Evolutionary conservation across 1,140 invertebrate species (phyloP), one percentile per base, ranked within the genome.

Genomic region (Micrasema longulum): DNA sequence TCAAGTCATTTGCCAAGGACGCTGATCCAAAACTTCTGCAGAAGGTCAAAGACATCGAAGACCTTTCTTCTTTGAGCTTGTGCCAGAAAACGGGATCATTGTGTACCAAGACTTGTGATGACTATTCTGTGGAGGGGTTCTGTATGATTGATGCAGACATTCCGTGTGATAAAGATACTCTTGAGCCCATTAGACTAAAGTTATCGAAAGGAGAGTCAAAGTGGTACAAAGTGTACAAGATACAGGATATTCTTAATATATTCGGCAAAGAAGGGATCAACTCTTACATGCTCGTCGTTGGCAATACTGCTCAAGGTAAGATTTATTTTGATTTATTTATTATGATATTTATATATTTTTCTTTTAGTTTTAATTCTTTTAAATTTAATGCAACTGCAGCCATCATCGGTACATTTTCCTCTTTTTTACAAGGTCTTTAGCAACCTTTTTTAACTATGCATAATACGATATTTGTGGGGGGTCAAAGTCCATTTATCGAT

Each of bases 301-400:
- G 91, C 36, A 91, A 91, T 76, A 92, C 91, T 1, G 89, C 87
- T n/a, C 88, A 88, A 80, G 91, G 91, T 91, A n/a, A n/a, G n/a
- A n/a, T n/a, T n/a, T n/a, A n/a, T n/a, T n/a, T n/a, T n/a, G n/a
- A n/a, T n/a, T n/a, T n/a, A n/a, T n/a, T n/a, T n/a, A n/a, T n/a
- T n/a, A n/a, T n/a, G n/a, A n/a, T n/a, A n/a, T n/a, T n/a, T n/a
- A n/a, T n/a, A n/a, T n/a, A n/a, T n/a, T n/a, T n/a, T n/a, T n/a
- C n/a, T n/a, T n/a, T n/a, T n/a, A n/a, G n/a, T n/a, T n/a, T n/a
- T n/a, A n/a, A n/a, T n/a, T n/a, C n/a, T n/a, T n/a, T n/a, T n/a
- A n/a, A n/a, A n/a, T n/a, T n/a, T n/a, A n/a, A n/a, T n/a, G n/a
- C n/a, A n/a, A n/a, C n/a, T n/a, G n/a, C n/a, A n/a, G n/a, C n/a